phyloP scores from a whole-genome alignment of 2,113 vertebrate genomes.

The Corvus hawaiiensis region DNA sequence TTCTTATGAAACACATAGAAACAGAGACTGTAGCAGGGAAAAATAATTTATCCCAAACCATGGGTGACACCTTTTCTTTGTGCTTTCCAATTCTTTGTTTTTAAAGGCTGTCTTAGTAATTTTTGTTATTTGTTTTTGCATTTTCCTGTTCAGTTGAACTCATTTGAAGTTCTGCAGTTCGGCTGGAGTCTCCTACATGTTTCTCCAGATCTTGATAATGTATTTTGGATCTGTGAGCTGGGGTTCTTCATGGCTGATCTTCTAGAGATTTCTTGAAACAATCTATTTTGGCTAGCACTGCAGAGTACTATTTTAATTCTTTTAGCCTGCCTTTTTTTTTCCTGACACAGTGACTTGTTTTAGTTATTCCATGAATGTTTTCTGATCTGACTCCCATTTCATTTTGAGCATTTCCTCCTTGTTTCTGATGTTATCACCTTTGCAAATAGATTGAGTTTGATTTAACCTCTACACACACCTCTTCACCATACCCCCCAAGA shows the following conservation, averaged over 20 bases:
- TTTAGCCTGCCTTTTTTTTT: not conserved
- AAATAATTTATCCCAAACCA: not conserved
- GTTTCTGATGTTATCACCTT: not conserved
- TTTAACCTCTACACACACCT: not conserved
- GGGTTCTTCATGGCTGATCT: not conserved
- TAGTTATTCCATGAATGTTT: not conserved
- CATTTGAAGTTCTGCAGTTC: not conserved
- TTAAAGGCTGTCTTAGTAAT: not conserved
- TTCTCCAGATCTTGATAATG: not conserved
- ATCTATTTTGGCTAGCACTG: not conserved
- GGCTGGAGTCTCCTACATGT: not conserved
- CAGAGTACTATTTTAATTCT: not conserved
- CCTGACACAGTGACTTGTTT: not conserved
- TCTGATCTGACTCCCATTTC: not conserved
- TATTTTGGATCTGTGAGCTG: not conserved
- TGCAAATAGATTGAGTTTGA: not conserved
- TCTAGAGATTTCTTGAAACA: constrained; percentile 3
- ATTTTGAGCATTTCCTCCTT: not conserved
- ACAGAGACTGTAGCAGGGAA: not conserved
- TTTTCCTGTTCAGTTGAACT: not conserved
- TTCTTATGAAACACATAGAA: not conserved
- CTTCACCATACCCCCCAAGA: not conserved
- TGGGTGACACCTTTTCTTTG: not conserved
- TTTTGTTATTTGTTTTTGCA: not conserved
- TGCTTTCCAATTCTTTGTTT: not conserved